Percentiles rank a stretch among this genome's conserved stretches.
Evolutionary conservation across 2,113 vertebrate genomes (phyloP).

Genomic region (Machaerirhynchus nigripectus): DNA sequence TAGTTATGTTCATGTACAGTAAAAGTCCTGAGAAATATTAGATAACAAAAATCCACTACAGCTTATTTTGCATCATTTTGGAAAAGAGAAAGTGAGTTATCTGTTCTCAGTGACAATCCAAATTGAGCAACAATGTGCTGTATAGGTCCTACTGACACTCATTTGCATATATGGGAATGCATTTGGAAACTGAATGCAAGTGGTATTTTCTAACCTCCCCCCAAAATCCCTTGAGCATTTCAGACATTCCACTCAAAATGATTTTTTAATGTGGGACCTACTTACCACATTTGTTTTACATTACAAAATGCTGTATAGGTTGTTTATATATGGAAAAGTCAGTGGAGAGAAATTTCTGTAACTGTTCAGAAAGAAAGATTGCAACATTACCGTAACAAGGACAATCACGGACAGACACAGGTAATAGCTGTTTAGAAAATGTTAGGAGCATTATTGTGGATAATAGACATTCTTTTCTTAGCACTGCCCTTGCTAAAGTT

Average conservation of each 20-base stretch:
- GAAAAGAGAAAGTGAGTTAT: constrained; percentile 35
- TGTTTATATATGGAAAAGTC: constrained; percentile 43
- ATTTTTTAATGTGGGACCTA: constrained; percentile 1
- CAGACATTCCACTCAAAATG: not conserved
- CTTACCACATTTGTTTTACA: constrained; percentile 13
- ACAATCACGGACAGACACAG: constrained; percentile 1
- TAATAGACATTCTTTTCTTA: constrained; percentile 9
- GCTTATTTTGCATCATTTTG: not conserved
- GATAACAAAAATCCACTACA: not conserved
- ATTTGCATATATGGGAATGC: not conserved
- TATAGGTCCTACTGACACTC: not conserved
- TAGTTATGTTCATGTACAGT: not conserved
- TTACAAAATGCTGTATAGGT: constrained; percentile 18
- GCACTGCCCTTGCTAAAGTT: not conserved
- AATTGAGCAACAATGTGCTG: not conserved
- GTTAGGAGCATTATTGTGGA: not conserved
- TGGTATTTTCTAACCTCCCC: not conserved
- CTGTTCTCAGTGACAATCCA: not conserved
- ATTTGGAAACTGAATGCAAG: not conserved
- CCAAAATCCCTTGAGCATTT: not conserved
- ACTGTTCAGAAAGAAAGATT: constrained; percentile 6
- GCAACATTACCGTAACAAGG: not conserved
- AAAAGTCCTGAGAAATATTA: not conserved
- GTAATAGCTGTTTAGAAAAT: constrained; percentile 50
- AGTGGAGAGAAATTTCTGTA: constrained; percentile 4